A percentile compares a stretch with the other conserved stretches of the same genome.
Conservation (phyloP, 1,140 invertebrate species). For the Drosophila pseudoananassae region DNA sequence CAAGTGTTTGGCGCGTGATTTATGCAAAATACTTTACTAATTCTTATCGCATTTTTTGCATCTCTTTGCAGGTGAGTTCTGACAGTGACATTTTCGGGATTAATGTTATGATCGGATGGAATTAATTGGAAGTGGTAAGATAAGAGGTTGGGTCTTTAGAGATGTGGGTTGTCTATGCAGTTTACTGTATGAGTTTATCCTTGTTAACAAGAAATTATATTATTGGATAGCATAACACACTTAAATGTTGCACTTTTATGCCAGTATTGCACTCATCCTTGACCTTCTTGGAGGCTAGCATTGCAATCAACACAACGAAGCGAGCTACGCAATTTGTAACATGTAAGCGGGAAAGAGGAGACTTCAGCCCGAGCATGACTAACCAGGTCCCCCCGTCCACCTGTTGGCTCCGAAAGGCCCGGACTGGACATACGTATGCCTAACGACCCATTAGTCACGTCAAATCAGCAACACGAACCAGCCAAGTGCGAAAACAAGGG, state of each 20-base stretch:
- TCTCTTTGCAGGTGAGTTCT: constrained; percentile 51
- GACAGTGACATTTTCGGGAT: constrained; percentile 32
- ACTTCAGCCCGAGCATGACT: constrained; percentile 31
- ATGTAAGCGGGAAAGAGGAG: constrained; percentile 12
- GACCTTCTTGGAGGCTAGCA: constrained; percentile 31
- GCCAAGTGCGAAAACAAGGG: constrained; percentile 41
- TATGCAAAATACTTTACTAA: constrained; percentile 50
- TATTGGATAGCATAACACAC: constrained; percentile 1
- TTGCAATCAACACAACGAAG: constrained; percentile 45
- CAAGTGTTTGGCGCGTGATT: constrained; percentile 23
- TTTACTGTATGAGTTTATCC: background rate
- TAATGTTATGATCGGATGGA: background rate
- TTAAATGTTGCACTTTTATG: constrained; percentile 18
- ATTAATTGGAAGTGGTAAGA: constrained; percentile 9
- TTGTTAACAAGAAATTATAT: background rate
- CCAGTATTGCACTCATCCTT: constrained; percentile 23
- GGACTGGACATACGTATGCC: constrained; percentile 54
- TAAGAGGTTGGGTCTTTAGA: background rate
- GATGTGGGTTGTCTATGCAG: background rate
- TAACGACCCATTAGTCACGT: constrained; percentile 79
- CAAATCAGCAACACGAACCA: constrained; percentile 68
- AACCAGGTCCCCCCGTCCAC: constrained; percentile 15
- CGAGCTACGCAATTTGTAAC: constrained; percentile 59
- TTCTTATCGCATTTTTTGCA: constrained; percentile 17
- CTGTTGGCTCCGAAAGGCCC: constrained; percentile 12